These are phyloP conservation scores for Lasiurus borealis DNA, from an alignment of 2,113 vertebrate species.

Conservation along the genomic window DNA sequence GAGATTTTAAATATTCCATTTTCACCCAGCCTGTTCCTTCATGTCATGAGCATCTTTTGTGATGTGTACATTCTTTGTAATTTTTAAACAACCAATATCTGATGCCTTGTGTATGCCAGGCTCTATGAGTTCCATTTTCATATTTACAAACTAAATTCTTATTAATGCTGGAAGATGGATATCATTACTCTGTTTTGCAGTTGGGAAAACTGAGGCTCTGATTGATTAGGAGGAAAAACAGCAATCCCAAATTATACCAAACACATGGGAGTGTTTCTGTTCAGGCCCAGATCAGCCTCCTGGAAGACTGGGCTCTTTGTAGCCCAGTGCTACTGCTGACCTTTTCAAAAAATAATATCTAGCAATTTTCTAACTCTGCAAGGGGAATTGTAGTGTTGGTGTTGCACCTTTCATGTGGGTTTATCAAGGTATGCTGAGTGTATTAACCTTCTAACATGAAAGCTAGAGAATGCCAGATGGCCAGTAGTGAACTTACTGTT, in stretches of 20 bases:
- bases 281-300: background rate
- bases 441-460: background rate
- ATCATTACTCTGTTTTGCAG: background rate
- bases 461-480: background rate
- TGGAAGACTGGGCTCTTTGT: background rate
- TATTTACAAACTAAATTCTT: background rate
- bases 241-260: background rate
- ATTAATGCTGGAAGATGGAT: background rate
- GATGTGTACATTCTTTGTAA: background rate
- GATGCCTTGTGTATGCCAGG: background rate
- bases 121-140: background rate
- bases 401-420: background rate
- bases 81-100: background rate
- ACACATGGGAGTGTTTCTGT: background rate
- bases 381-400: background rate
- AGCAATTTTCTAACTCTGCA: background rate
- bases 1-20: background rate
- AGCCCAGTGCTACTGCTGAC: background rate
- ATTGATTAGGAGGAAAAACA: background rate
- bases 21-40: background rate
- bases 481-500: background rate
- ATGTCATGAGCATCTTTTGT: background rate
- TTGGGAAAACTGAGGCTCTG: background rate
- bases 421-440: background rate
- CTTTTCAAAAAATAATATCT: constrained; percentile 6